A percentile compares a stretch with the other conserved stretches of the same genome.
These are phyloP conservation scores for Pelecanoides urinatrix DNA, from an alignment of 2,113 vertebrate species.

Conservation along the genomic window DNA sequence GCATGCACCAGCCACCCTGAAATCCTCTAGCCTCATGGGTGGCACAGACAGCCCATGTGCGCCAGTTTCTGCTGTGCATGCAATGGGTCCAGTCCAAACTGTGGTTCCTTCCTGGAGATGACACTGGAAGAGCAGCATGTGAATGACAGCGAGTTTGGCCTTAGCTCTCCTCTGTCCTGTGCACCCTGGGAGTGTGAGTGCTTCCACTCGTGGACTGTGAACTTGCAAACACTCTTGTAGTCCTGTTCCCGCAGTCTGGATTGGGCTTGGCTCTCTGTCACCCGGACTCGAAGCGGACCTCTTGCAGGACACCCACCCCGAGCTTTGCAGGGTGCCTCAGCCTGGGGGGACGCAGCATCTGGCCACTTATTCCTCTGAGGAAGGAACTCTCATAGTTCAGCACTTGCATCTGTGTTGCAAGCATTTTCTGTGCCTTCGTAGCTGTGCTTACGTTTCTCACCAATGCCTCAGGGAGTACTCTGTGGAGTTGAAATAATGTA, in stretches of 20 bases:
- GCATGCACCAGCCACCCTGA: background rate
- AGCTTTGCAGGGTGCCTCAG: background rate
- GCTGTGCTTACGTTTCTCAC: constrained; percentile 24
- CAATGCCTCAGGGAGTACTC: constrained; percentile 51
- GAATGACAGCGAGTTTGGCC: background rate
- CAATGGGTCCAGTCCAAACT: background rate
- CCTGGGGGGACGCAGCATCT: fast-evolving
- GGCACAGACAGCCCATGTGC: fast-evolving
- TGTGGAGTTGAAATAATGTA: constrained; percentile 63
- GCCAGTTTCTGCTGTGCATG: background rate
- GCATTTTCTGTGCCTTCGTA: constrained; percentile 21
- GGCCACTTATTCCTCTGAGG: background rate
- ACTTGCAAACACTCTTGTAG: background rate
- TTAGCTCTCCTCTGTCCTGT: background rate
- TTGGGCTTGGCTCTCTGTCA: background rate
- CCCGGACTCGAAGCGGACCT: fast-evolving
- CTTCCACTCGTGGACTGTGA: background rate
- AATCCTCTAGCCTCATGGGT: fast-evolving
- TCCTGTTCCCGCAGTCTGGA: background rate
- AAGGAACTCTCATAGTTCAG: background rate
- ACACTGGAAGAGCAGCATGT: background rate
- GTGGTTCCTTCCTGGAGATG: fast-evolving
- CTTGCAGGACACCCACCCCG: background rate
- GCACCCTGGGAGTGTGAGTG: background rate
- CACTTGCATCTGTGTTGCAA: constrained; percentile 5